Evolutionary conservation across 2,797 vertebrate genomes (phyloP), one percentile per base, ranked within the genome.

Genomic region (Hozukius guyotensis): DNA sequence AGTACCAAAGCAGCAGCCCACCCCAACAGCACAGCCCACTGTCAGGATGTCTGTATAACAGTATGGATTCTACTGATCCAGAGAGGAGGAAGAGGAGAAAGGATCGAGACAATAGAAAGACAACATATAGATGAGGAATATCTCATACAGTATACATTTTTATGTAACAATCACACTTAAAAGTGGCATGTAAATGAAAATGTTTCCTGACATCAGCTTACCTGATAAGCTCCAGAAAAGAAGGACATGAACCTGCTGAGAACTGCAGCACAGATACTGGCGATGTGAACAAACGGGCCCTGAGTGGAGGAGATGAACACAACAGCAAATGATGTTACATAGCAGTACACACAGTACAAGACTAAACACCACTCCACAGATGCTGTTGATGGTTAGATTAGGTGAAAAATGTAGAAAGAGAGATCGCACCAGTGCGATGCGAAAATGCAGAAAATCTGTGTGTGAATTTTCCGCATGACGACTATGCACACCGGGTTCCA

Each of bases 241-340:
- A 98, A 93, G 0, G 97, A 97, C 97, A 99, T 97, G 82, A 99
- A 96, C 82, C 96, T 97, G 96, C 97, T 98, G 82, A 99, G 96
- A 25, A 98, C 96, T 0, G 97, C 97, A 1, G 98, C 98, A 55
- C 98, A 99, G 93, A 99, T 99, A 74, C 98, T 99, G 89, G 98
- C 98, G 18, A 99, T 99, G 90, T 99, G 98, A 13, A 99, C 98
- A 57, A 99, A 99, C 1, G 98, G 98, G 53, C 98, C 98, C 98
- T 99, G 92, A 29, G 25, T 2, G 36, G 6, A 80, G n/a, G 65
- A 76, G 52, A 56, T 9, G 18, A 60, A 25, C 2, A 60, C 8
- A 42, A 67, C 5, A 24, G 46, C 0, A 16, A 14, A 61, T 18
- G 1, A 14, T 22, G 13, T 52, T 27, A 20, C 3, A 34, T 18